Evolutionary conservation across 2,797 vertebrate genomes (phyloP).

Genomic region (Lophotriccus pileatus): DNA sequence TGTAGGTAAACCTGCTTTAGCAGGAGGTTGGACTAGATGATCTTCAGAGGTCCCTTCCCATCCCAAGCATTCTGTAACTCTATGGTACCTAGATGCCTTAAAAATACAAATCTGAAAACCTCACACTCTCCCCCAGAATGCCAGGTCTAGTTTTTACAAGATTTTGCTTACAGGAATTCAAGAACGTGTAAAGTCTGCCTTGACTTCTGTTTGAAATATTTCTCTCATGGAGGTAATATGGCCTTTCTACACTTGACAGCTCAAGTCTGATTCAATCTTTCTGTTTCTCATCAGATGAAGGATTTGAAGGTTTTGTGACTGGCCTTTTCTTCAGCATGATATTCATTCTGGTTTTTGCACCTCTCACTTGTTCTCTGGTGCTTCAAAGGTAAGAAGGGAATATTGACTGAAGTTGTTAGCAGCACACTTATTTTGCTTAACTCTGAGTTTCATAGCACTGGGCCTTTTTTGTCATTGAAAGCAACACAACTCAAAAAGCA

Average conservation of each 20-base stretch:
- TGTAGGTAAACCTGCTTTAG: neutral
- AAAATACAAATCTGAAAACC: neutral
- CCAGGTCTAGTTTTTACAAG: neutral
- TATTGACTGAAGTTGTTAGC: neutral
- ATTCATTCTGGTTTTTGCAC: neutral
- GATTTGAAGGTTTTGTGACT: slow-evolving; percentile 37
- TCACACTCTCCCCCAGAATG: neutral
- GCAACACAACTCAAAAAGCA: neutral
- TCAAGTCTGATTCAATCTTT: neutral
- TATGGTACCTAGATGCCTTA: neutral
- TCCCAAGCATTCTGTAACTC: neutral
- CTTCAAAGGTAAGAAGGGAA: slow-evolving; percentile 51
- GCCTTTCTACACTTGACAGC: neutral
- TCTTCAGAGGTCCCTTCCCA: neutral
- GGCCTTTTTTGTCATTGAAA: slow-evolving; percentile 13
- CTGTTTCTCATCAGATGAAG: slow-evolving; percentile 37
- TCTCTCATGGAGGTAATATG: neutral
- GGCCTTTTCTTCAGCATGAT: slow-evolving; percentile 15
- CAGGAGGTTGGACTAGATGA: neutral
- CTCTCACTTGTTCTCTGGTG: slow-evolving; percentile 11
- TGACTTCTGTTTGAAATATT: neutral
- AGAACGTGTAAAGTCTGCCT: neutral
- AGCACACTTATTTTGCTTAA: neutral
- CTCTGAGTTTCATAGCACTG: neutral
- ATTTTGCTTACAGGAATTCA: neutral